A percentile compares a stretch with the other conserved stretches of the same genome.
Conservation (phyloP, 1,140 invertebrate species). For the Bradysia coprophila region DNA sequence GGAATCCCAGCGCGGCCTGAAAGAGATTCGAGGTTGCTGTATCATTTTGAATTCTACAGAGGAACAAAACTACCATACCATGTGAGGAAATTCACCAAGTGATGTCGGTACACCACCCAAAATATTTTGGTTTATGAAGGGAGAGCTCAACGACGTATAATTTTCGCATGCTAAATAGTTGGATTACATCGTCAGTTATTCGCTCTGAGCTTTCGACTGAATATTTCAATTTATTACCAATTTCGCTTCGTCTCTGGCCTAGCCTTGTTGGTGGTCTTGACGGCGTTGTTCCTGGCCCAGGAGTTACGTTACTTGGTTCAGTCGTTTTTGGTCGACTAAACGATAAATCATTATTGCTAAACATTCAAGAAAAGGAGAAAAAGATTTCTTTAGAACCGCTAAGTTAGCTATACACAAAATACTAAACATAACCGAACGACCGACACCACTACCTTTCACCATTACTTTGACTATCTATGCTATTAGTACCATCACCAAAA, state of each 20-base stretch:
- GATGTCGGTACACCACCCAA: background rate
- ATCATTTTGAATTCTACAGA: background rate
- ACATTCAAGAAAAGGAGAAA: too few relatives aligned
- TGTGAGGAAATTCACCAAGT: background rate
- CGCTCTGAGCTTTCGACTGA: background rate
- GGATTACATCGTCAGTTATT: background rate
- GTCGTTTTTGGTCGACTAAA: too few relatives aligned
- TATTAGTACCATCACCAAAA: too few relatives aligned
- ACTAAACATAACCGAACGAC: too few relatives aligned
- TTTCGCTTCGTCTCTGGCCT: background rate
- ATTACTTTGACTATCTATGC: too few relatives aligned
- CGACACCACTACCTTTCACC: too few relatives aligned
- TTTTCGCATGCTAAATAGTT: background rate
- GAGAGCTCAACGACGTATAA: background rate
- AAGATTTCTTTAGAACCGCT: too few relatives aligned
- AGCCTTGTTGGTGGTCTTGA: too few relatives aligned
- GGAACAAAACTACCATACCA: background rate
- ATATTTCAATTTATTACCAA: background rate
- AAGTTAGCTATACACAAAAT: too few relatives aligned
- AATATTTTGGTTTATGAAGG: background rate
- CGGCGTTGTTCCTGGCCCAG: background rate
- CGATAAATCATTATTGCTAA: too few relatives aligned
- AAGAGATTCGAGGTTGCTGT: background rate
- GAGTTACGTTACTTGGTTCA: too few relatives aligned
- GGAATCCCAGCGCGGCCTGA: background rate